Percentiles rank a stretch among this genome's conserved stretches.
phyloP scores from a whole-genome alignment of 2,797 vertebrate genomes.

The Denticeps clupeoides region DNA sequence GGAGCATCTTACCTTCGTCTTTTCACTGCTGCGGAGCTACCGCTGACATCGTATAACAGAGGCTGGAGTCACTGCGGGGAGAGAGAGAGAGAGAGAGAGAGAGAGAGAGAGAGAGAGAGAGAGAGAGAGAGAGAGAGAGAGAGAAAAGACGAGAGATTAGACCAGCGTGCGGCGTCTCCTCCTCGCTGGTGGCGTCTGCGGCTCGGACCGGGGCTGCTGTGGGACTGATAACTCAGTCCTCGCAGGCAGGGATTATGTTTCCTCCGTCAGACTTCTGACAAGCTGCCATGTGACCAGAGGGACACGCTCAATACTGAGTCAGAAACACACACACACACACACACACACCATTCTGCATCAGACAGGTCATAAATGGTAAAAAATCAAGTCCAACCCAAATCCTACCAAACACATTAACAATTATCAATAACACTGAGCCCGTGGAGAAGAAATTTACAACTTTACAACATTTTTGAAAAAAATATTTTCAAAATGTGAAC shows the following conservation, averaged over 20 bases:
- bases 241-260: constrained; percentile 59
- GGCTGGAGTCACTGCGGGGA: constrained; percentile 45
- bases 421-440: not conserved
- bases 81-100: constrained; percentile 29
- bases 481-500: no score
- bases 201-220: constrained; percentile 19
- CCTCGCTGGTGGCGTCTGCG: constrained; percentile 10
- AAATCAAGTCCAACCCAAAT: no score
- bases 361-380: no score
- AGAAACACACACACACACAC: constrained; percentile 13
- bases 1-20: constrained; percentile 51
- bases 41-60: constrained; percentile 58
- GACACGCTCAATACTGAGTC: constrained; percentile 54
- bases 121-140: constrained; percentile 29
- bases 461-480: no score
- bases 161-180: constrained; percentile 17
- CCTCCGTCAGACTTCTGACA: constrained; percentile 58
- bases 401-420: not conserved
- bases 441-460: no score
- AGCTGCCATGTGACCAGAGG: constrained; percentile 60
- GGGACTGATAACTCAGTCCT: constrained; percentile 52
- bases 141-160: constrained; percentile 24
- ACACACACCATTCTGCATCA: constrained; percentile 7
- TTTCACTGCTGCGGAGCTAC: constrained; percentile 58
- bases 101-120: constrained; percentile 41